phyloP scores from a whole-genome alignment of 2,888 invertebrate genomes.

The Anthrax anthrax region DNA sequence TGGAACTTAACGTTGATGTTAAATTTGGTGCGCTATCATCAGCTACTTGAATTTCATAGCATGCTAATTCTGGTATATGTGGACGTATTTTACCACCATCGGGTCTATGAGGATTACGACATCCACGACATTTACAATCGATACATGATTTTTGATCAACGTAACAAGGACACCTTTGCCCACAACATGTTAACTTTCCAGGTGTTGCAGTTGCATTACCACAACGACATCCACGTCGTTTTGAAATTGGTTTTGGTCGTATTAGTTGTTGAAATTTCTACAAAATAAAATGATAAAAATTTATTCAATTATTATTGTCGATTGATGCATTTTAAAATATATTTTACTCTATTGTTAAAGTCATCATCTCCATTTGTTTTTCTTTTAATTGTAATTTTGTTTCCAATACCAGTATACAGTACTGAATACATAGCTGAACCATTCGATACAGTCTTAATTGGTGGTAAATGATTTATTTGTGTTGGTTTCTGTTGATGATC shows the following conservation, averaged over 20 bases:
- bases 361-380: constrained; percentile 50
- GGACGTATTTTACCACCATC: constrained; percentile 62
- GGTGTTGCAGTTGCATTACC: constrained; percentile 81
- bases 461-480: constrained; percentile 18
- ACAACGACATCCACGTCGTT: constrained; percentile 72
- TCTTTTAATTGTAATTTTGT: constrained; percentile 70
- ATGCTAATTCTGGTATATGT: constrained; percentile 51
- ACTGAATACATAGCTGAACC: constrained; percentile 58
- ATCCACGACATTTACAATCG: constrained; percentile 84
- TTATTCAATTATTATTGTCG: background rate
- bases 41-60: constrained; percentile 39
- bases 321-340: background rate
- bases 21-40: constrained; percentile 17
- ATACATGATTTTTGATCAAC: constrained; percentile 78
- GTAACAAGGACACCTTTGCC: constrained; percentile 88
- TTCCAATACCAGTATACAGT: constrained; percentile 64
- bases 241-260: constrained; percentile 20
- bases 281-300: background rate
- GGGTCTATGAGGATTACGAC: constrained; percentile 76
- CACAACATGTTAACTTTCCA: constrained; percentile 83
- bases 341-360: constrained; percentile 27
- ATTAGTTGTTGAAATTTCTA: constrained; percentile 8
- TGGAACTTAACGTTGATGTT: background rate
- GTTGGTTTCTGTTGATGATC: constrained; percentile 5
- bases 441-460: constrained; percentile 37